Conservation (phyloP, 1,140 invertebrate species). For the Piezodorus guildinii region DNA sequence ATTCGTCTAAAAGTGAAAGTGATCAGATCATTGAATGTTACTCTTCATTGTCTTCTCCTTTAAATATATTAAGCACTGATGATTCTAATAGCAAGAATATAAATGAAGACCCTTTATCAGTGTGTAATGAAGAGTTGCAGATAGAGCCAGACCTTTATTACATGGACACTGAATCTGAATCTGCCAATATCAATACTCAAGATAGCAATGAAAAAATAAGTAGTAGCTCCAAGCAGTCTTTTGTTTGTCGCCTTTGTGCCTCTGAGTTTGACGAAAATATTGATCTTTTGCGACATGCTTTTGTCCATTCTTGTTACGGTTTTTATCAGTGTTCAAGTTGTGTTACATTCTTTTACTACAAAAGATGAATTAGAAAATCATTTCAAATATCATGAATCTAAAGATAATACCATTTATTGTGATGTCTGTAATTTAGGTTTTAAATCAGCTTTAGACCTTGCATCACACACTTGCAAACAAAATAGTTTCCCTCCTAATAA, state of each 20-base stretch:
- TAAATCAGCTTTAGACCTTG: conserved; percentile 14
- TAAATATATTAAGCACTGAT: not conserved
- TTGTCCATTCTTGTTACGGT: conserved; percentile 20
- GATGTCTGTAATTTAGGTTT: conserved; percentile 21
- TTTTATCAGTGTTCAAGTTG: conserved; percentile 23
- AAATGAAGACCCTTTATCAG: not conserved
- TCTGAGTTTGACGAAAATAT: conserved; percentile 19
- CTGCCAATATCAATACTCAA: not conserved
- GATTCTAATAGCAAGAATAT: not conserved
- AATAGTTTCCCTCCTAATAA: conserved; percentile 6
- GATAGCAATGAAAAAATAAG: not conserved
- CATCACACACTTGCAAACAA: conserved; percentile 17
- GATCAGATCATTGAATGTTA: conserved; percentile 8
- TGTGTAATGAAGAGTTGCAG: not conserved
- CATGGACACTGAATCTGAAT: conserved; percentile 6
- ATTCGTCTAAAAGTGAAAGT: conserved; percentile 6
- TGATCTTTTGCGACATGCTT: conserved; percentile 22
- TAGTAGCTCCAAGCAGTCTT: conserved; percentile 3
- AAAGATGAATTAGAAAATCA: conserved; percentile 22
- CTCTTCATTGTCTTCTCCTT: not conserved
- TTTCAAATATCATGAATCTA: conserved; percentile 20
- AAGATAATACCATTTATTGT: conserved; percentile 20
- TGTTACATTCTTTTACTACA: conserved; percentile 18
- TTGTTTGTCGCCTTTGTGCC: conserved; percentile 20
- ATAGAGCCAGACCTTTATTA: not conserved